Evolutionary conservation across 2,888 invertebrate species (phyloP), one percentile per base, ranked within the genome.

Genomic region (Yponomeuta malinellus): DNA sequence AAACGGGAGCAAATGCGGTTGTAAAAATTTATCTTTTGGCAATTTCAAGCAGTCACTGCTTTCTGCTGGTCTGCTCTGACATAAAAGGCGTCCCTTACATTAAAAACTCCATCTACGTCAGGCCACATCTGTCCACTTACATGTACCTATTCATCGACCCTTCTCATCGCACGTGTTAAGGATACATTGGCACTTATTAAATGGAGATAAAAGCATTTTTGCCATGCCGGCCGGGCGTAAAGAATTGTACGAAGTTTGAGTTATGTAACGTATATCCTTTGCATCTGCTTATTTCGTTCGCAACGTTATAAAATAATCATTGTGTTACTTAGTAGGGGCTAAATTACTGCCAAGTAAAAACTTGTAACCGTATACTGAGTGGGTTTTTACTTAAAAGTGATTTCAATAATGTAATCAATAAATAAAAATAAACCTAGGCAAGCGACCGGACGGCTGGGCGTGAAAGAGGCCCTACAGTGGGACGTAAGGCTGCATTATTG

Each of bases 131-230:
- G 80, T 77, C 76, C 76, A 73, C 74, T 72, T 15, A 59, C 73
- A 79, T 43, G 43, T 43, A 1, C 43, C 83, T 82, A 86, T 85
- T 79, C 83, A 81, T 83, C 80, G 82, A 80, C 80, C 82, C 80
- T 79, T 75, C 73, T 52, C 68, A 59, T 59, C 52, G 4, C 52
- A 23, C 12, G 65, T 23, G 10, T 65, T 65, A 23, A 52, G 12
- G 52, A 52, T 59, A 59, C 12, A 59, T 59, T 59, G 52, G 52
- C 52, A 59, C 52, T 15, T 59, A 59, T 59, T 15, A 59, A 59
- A 59, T 15, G 52, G 52, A 59, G 15, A 59, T 59, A 59, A 59
- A 59, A 59, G 65, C 33, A 12, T 8, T 65, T 65, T 65, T 65
- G 1, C 29, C 33, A 0, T 23, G 64, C 6, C n/a, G 23, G 23